phyloP scores from a whole-genome alignment of 2,113 vertebrate genomes.

The Pantherophis guttatus region DNA sequence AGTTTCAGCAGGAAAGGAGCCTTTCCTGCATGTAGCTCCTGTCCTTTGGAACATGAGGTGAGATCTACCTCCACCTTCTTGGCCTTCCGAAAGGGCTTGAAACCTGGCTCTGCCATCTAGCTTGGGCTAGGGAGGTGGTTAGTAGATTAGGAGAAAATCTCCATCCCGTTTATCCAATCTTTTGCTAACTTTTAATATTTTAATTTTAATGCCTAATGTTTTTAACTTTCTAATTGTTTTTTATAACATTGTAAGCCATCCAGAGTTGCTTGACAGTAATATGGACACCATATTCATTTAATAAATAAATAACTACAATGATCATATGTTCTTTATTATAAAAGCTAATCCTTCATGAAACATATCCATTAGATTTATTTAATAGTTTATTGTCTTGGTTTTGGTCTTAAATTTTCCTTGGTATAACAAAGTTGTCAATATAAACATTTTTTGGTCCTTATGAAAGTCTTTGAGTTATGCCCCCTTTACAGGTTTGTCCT shows the following conservation, averaged over 20 bases:
- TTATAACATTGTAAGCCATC: neutral
- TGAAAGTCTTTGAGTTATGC: neutral
- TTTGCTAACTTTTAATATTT: neutral
- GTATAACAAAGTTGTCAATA: neutral
- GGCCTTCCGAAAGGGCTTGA: neutral
- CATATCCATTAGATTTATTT: neutral
- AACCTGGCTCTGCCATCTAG: neutral
- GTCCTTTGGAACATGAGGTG: neutral
- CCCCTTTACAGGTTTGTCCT: neutral
- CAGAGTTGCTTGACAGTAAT: neutral
- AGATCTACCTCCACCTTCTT: neutral
- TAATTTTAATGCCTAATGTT: neutral
- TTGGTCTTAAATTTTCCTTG: neutral
- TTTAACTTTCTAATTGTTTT: neutral
- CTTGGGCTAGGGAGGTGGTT: neutral
- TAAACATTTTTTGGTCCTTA: neutral
- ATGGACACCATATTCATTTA: neutral
- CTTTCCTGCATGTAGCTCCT: neutral
- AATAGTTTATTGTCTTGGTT: neutral
- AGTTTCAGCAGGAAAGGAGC: neutral
- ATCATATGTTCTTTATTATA: neutral
- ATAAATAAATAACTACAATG: neutral
- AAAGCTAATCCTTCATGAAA: neutral
- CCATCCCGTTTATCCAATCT: neutral
- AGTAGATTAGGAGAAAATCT: neutral